Evolutionary conservation across 2,797 vertebrate genomes (phyloP), one percentile per base, ranked within the genome.

Genomic region (Gymnocypris eckloni): DNA sequence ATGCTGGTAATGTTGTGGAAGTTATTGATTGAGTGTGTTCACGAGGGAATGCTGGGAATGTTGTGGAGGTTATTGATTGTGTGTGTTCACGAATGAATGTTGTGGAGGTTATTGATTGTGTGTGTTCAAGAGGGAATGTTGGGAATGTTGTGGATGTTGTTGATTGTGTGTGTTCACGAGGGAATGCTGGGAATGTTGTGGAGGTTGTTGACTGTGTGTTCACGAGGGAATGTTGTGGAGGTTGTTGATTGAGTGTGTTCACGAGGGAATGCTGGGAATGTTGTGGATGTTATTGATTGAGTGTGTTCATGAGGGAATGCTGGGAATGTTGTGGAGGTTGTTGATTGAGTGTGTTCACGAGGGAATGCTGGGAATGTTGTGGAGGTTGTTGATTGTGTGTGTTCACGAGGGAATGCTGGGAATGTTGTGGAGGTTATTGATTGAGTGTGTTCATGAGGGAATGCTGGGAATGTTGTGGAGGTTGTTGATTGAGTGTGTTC

Each of bases 181-280:
- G 20, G 39, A 71, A 71, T 41, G 9, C 9, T 11, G 48, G 13
- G 48, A 15, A 4, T 48, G 12, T 13, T 4, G 4, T 48, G 45
- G 12, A 1, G 12, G 7, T 70, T 39, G 0, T n/a, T 71, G 39
- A 50, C 15, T 3, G 10, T n/a, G 16, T 71, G 16, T 70, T 70
- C 37, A 12, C 0, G 0, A 10, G 0, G 10, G 67, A 70, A 69
- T 39, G 66, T 3, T 9, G 0, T 22, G 9, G 9, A 0, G 0
- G 67, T 41, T 70, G 1, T 6, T 39, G 66, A 39, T 25, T 41
- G 37, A 6, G 67, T 18, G 7, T 82, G n/a, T 61, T 61, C 2
- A 11, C 0, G 0, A 61, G 37, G 6, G 37, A 8, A 79, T 45
- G 12, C 39, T 20, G 79, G 64, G 64, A 52, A 52, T 43, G 66